Evolutionary conservation across 2,888 invertebrate genomes (phyloP).

Genomic region (Branchellion lobata): DNA sequence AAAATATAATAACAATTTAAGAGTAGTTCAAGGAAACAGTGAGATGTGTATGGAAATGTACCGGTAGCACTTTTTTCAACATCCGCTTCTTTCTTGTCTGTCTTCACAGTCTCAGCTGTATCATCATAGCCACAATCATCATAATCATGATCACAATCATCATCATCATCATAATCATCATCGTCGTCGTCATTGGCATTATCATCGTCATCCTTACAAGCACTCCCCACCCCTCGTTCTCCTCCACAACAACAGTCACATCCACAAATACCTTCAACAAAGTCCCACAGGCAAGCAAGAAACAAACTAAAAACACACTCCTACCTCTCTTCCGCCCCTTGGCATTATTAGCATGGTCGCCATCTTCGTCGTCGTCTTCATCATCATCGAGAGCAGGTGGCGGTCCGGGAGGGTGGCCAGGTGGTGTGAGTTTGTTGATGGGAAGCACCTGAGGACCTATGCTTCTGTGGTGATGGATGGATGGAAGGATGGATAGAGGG

Average conservation of each 20-base stretch:
- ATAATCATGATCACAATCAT: background rate
- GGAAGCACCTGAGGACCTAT: background rate
- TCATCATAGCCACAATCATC: background rate
- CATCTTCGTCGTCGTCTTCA: constrained; percentile 44
- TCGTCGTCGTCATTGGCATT: constrained; percentile 20
- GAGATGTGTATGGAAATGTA: no score
- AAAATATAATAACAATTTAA: background rate
- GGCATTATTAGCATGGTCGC: constrained; percentile 10
- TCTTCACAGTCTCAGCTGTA: background rate
- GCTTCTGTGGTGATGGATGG: background rate
- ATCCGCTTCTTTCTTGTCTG: background rate
- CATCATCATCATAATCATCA: background rate
- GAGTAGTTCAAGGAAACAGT: no score
- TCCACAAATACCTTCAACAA: background rate
- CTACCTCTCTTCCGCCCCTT: background rate
- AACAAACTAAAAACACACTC: background rate
- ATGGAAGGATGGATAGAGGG: no score
- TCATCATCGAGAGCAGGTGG: constrained; percentile 61
- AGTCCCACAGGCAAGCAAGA: background rate
- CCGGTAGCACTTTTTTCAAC: background rate
- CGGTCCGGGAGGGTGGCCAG: constrained; percentile 61
- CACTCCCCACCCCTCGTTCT: no score
- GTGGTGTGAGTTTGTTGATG: constrained; percentile 55
- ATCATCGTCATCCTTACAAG: background rate
- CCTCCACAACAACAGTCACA: background rate